Evolutionary conservation across 1,140 invertebrate species (phyloP).

Genomic region (Drosophila kanapiae): DNA sequence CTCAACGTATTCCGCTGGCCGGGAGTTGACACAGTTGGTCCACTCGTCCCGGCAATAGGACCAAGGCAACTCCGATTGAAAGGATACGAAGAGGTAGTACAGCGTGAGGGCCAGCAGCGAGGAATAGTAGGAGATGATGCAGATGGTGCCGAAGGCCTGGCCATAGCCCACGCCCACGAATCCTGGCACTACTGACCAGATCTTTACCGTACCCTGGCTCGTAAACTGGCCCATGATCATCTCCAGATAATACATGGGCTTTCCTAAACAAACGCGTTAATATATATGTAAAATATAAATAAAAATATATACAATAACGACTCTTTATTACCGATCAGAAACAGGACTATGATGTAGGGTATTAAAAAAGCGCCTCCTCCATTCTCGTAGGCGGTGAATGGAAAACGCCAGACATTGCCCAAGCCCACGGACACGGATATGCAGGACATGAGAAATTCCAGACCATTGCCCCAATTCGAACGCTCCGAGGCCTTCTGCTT

Average conservation of each 20-base stretch:
- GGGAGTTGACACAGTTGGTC: conserved; percentile 85
- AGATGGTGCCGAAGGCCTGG: conserved; percentile 89
- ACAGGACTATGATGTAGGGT: conserved; percentile 93
- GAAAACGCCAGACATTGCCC: conserved; percentile 89
- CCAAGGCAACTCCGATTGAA: conserved; percentile 89
- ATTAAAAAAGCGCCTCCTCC: conserved; percentile 91
- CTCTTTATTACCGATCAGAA: conserved; percentile 89
- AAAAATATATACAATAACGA: background rate
- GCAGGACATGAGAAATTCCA: conserved; percentile 95
- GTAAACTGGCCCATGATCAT: conserved; percentile 91
- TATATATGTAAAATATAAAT: background rate
- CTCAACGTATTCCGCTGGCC: conserved; percentile 21
- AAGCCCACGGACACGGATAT: conserved; percentile 95
- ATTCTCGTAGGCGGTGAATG: conserved; percentile 93
- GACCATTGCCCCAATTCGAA: conserved; percentile 92
- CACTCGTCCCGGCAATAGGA: conserved; percentile 88
- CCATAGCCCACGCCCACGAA: conserved; percentile 91
- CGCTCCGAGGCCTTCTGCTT: conserved; percentile 81
- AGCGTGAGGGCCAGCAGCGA: conserved; percentile 90
- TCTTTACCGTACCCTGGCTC: conserved; percentile 88
- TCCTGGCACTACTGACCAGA: conserved; percentile 86
- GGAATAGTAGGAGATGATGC: conserved; percentile 91
- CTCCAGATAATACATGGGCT: conserved; percentile 94
- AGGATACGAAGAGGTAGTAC: conserved; percentile 89
- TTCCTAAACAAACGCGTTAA: conserved; percentile 57